These are phyloP conservation scores for Epinotia ramella DNA, from an alignment of 2,888 invertebrate genomes.

Conservation along the genomic window DNA sequence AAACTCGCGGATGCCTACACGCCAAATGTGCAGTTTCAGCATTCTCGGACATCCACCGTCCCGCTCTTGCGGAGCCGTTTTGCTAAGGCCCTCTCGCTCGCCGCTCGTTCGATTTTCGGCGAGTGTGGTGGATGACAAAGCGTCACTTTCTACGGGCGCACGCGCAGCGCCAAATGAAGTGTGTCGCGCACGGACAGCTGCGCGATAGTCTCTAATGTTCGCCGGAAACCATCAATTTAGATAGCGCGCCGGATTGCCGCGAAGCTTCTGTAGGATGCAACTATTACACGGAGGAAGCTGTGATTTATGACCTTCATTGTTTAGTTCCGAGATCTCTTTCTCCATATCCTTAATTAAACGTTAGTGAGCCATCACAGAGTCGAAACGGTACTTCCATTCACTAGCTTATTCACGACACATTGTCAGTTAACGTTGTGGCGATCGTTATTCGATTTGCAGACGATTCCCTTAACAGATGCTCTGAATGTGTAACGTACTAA, in stretches of 20 bases:
- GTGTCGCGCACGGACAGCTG: constrained; percentile 82
- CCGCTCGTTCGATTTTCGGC: constrained; percentile 72
- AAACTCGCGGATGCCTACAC: constrained; percentile 62
- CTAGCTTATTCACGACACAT: constrained; percentile 26
- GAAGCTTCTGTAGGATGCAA: constrained; percentile 80
- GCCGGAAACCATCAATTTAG: constrained; percentile 84
- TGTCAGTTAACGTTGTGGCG: constrained; percentile 46
- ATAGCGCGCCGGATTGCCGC: constrained; percentile 81
- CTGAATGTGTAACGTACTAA: constrained; percentile 51
- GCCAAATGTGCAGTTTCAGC: constrained; percentile 60
- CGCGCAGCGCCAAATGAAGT: constrained; percentile 82
- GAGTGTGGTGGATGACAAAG: constrained; percentile 72
- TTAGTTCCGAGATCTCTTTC: constrained; percentile 72
- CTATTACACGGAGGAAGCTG: constrained; percentile 79
- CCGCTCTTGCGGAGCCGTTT: constrained; percentile 51
- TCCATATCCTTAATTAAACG: constrained; percentile 65
- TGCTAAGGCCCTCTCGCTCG: constrained; percentile 57
- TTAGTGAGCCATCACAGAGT: constrained; percentile 16
- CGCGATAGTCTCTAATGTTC: constrained; percentile 79
- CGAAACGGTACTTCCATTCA: constrained; percentile 32
- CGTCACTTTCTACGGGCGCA: constrained; percentile 81
- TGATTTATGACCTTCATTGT: constrained; percentile 84
- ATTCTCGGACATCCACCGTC: constrained; percentile 55
- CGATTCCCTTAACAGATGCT: constrained; percentile 56
- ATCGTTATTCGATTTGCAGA: constrained; percentile 47